Conservation (phyloP, 2,797 vertebrate species). For the Arremon aurantiirostris region DNA sequence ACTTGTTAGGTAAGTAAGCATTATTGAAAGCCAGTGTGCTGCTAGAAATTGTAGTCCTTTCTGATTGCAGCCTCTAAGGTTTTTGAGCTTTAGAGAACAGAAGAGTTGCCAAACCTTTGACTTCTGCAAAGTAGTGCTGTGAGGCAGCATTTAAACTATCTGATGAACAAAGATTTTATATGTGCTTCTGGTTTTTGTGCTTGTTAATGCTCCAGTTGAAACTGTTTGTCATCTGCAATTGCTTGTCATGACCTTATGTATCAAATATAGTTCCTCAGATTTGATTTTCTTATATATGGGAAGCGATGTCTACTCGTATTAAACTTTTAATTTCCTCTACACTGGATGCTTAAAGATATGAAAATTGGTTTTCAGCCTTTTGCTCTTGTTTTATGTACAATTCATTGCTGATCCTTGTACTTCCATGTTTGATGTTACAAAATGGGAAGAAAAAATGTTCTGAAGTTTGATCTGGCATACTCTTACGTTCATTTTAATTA, state of each 20-base stretch:
- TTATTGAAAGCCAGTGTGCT: background rate
- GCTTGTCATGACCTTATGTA: background rate
- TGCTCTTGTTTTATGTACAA: background rate
- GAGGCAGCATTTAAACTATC: background rate
- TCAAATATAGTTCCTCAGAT: background rate
- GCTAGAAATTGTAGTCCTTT: background rate
- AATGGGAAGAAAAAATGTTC: background rate
- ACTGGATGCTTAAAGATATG: background rate
- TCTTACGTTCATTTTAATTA: background rate
- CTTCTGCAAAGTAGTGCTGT: background rate
- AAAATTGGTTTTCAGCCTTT: background rate
- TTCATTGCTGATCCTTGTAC: background rate
- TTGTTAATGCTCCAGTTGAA: background rate
- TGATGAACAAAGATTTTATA: background rate
- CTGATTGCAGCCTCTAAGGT: background rate
- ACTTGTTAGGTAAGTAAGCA: background rate
- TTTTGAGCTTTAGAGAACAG: background rate
- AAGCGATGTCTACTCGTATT: background rate
- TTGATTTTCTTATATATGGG: background rate
- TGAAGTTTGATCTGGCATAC: background rate
- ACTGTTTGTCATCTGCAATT: background rate
- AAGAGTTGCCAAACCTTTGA: background rate
- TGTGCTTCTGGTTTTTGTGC: fast-evolving
- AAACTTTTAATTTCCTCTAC: background rate
- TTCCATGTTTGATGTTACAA: background rate